Evolutionary conservation across 2,797 vertebrate species (phyloP).

Genomic region (Corythornis leucogaster): DNA sequence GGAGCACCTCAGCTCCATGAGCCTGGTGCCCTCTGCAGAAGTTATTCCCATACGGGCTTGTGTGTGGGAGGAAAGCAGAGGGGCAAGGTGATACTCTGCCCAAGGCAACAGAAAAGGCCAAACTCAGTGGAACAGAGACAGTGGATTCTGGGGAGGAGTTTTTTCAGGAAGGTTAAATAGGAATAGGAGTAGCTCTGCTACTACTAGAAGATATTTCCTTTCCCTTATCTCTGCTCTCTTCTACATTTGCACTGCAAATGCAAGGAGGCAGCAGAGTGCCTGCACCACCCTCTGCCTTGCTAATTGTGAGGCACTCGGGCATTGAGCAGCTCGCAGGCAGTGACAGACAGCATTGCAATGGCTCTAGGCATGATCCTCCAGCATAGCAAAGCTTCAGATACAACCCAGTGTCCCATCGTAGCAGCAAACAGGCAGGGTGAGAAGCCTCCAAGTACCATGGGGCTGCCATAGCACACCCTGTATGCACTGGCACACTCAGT

Average conservation of each 20-base stretch:
- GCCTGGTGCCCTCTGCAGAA: not conserved
- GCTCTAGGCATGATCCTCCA: not conserved
- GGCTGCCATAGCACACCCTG: not conserved
- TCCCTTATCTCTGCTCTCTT: not conserved
- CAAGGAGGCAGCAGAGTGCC: not conserved
- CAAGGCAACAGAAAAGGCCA: not conserved
- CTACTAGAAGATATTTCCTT: not conserved
- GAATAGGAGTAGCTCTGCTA: not conserved
- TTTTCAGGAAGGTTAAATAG: not conserved
- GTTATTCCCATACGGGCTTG: not conserved
- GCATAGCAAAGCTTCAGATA: not conserved
- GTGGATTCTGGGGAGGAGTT: not conserved
- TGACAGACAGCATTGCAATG: not conserved
- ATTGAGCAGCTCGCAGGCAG: not conserved
- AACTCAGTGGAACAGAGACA: not conserved
- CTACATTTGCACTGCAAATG: not conserved
- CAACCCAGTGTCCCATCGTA: not conserved
- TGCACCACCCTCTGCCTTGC: not conserved
- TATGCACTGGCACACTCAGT: not conserved
- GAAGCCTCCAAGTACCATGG: not conserved
- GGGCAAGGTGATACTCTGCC: not conserved
- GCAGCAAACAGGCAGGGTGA: not conserved
- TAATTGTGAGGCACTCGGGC: not conserved
- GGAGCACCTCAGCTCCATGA: not conserved
- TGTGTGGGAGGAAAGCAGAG: not conserved